phyloP scores from a whole-genome alignment of 2,113 vertebrate genomes.

The Nyctibius bracteatus region DNA sequence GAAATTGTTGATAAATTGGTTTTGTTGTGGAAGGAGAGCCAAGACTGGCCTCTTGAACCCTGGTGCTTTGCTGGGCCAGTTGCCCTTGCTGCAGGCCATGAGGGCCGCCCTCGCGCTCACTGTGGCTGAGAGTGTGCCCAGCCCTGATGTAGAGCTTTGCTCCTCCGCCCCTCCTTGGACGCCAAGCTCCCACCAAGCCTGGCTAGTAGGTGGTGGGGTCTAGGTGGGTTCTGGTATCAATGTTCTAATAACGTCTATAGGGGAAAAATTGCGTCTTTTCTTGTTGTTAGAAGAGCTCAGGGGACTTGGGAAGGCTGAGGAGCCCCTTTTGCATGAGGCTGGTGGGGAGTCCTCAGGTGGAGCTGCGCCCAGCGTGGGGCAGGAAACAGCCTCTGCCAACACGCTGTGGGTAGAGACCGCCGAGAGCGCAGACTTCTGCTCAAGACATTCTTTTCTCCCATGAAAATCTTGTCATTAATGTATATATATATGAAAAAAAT shows the following conservation, averaged over 20 bases:
- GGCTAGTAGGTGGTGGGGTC: no score
- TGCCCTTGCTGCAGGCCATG: rapidly evolving
- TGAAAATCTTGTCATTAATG: background rate
- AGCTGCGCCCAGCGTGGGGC: rapidly evolving
- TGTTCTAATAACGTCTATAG: rapidly evolving
- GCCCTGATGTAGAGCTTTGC: rapidly evolving
- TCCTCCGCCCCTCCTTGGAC: background rate
- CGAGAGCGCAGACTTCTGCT: rapidly evolving
- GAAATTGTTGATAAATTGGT: background rate
- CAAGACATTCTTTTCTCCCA: rapidly evolving
- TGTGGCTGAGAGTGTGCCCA: rapidly evolving
- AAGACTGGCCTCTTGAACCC: rapidly evolving
- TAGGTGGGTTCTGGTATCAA: rapidly evolving
- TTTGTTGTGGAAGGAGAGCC: background rate
- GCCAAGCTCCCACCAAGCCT: rapidly evolving
- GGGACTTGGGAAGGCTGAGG: background rate
- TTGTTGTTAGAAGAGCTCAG: rapidly evolving
- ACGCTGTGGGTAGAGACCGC: rapidly evolving
- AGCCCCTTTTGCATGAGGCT: background rate
- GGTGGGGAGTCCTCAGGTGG: rapidly evolving
- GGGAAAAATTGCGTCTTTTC: rapidly evolving
- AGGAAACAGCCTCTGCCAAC: background rate
- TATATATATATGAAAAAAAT: rapidly evolving
- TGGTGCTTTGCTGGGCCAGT: rapidly evolving
- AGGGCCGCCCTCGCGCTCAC: rapidly evolving